Conservation (phyloP, 2,113 vertebrate species). For the Callocephalon fimbriatum region DNA sequence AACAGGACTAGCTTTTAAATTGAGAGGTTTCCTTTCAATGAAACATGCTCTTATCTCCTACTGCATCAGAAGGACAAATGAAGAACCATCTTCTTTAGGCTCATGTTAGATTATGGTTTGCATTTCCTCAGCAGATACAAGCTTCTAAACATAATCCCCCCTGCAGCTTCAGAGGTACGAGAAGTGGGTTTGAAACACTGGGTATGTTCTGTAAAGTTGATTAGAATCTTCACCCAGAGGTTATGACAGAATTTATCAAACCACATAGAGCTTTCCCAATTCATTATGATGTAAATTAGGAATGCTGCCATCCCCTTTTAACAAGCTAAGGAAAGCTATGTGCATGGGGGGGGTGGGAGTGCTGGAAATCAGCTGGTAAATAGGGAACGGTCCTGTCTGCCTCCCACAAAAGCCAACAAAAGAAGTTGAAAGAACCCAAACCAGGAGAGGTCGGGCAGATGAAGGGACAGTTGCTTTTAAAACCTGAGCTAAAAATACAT, state of each 20-base stretch:
- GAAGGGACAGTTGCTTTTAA: neutral
- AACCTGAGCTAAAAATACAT: neutral
- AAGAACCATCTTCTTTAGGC: neutral
- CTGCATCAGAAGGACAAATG: neutral
- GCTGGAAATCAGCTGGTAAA: neutral
- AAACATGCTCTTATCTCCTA: neutral
- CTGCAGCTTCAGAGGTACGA: neutral
- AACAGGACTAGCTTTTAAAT: neutral
- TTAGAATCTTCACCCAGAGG: neutral
- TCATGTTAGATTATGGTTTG: neutral
- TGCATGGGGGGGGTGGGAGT: accelerated
- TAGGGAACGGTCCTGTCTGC: neutral
- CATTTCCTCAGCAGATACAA: neutral
- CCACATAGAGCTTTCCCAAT: neutral
- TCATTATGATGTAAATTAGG: neutral
- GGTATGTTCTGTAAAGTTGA: neutral
- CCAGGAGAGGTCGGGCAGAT: neutral
- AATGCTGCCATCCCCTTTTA: neutral
- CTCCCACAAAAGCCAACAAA: neutral
- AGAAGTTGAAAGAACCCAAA: neutral
- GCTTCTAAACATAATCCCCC: neutral
- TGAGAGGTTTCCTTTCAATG: neutral
- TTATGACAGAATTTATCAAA: neutral
- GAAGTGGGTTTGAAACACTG: neutral
- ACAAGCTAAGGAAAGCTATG: neutral